Base-by-base conservation (phyloP, 2,888 invertebrate genomes). In the Pristionchus arcanus region DNA sequence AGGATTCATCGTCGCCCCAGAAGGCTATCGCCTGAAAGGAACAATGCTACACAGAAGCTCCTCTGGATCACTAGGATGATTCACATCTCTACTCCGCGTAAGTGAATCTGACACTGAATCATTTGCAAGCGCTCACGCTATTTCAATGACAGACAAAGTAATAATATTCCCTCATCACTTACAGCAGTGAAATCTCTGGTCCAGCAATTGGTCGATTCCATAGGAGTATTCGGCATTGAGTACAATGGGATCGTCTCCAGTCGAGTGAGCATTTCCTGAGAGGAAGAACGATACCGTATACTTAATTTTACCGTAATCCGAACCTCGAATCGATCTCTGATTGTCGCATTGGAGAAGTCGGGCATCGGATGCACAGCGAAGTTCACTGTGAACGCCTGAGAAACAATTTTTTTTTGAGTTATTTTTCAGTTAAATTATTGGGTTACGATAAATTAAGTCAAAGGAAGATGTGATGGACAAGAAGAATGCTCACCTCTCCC, bases 311-410 rank as follows among this genome's bases (percentile, higher is more conserved):
- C 59, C 34, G 34, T 77, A 42, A 94, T 90, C 92, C 93, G n/a
- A 77, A 92, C 91, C n/a, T 93, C 92, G 85, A 94, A 94, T 55
- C 91, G 90, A 11, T 91, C 91, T 16, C 94, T 77, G n/a, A 91
- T 90, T 15, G 92, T 91, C n/a, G 90, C 90, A 88, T 94, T 93
- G 37, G 92, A 91, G 89, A 94, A 94, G 25, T 93, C 92, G 16
- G 94, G 94, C 91, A 94, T 92, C 25, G 93, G 92, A 85, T 91
- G 87, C 49, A 94, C 92, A 31, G 92, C 94, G 85, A 94, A 94
- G 85, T 94, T 94, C 28, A 94, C 94, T 15, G 94, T 93, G 90
- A 94, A 94, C 2, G 94, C 91, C 87, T 94, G 94, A 1, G 66
- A 63, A n/a, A n/a, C n/a, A n/a, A 68, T 11, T 31, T 68, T 68